These are phyloP conservation scores for Drosophila prostipennis DNA, from an alignment of 2,888 invertebrate genomes.

Conservation along the genomic window DNA sequence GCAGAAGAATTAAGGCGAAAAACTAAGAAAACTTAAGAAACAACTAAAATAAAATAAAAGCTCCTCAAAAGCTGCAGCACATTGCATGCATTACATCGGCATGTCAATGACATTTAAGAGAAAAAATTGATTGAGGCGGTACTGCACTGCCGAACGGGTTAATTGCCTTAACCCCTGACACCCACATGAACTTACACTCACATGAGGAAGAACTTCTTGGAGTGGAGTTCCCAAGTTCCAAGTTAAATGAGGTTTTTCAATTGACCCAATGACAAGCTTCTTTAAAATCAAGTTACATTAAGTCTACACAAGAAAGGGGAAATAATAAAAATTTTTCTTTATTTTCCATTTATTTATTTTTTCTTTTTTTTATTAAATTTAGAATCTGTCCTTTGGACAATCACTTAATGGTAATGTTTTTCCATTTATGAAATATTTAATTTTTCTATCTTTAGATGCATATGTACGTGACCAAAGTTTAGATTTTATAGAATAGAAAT, in stretches of 20 bases:
- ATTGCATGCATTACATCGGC: slow-evolving; percentile 17
- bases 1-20: slow-evolving; percentile 26
- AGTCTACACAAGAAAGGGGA: too few species aligned
- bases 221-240: not conserved
- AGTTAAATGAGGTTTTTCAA: slow-evolving; percentile 1
- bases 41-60: slow-evolving; percentile 20
- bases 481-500: too few species aligned
- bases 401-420: too few species aligned
- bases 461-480: too few species aligned
- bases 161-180: slow-evolving; percentile 66
- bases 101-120: slow-evolving; percentile 38
- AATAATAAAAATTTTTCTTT: too few species aligned
- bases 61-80: slow-evolving; percentile 20
- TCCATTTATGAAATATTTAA: too few species aligned
- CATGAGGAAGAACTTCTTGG: not conserved
- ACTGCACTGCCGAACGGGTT: slow-evolving; percentile 46
- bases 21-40: not conserved
- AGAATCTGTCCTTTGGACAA: too few species aligned
- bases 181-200: slow-evolving; percentile 22
- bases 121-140: slow-evolving; percentile 35
- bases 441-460: too few species aligned
- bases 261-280: not conserved
- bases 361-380: too few species aligned
- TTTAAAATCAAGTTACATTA: not conserved
- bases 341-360: too few species aligned